phyloP scores from a whole-genome alignment of 1,140 invertebrate species.

The Luehdorfia chinensis region DNA sequence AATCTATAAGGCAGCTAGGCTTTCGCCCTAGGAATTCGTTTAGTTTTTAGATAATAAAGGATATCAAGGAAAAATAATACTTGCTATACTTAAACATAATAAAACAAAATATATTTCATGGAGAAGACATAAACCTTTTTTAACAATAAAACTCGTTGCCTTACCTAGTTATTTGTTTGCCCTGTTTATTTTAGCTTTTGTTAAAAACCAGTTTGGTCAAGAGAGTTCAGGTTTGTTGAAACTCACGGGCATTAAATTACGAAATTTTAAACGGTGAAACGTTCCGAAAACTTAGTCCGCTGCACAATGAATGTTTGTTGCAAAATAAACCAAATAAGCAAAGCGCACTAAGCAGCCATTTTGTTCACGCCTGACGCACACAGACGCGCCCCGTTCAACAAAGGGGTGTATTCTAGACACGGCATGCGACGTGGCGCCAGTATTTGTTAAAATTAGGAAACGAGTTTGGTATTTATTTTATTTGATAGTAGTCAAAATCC shows the following conservation, averaged over 20 bases:
- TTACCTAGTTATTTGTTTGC: too few species aligned
- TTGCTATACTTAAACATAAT: too few species aligned
- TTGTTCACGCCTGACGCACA: conserved; percentile 38
- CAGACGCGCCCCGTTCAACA: conserved; percentile 18
- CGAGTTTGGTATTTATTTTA: too few species aligned
- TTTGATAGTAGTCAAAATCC: too few species aligned
- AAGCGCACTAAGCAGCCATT: conserved; percentile 40
- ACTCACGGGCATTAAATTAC: conserved; percentile 22
- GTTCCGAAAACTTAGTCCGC: conserved; percentile 22
- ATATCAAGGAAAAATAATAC: too few species aligned
- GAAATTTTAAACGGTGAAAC: conserved; percentile 26
- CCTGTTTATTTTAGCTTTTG: background rate
- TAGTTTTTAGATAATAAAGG: too few species aligned
- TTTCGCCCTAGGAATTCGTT: too few species aligned
- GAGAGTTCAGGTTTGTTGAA: background rate
- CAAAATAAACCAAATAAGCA: conserved; percentile 37
- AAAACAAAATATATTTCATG: too few species aligned
- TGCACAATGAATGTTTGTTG: conserved; percentile 37
- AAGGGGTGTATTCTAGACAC: conserved; percentile 23
- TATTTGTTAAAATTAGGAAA: too few species aligned
- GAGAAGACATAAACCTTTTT: too few species aligned
- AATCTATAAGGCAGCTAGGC: too few species aligned
- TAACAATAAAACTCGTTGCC: too few species aligned
- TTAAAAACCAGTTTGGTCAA: background rate
- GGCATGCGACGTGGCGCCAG: conserved; percentile 11